phyloP scores from a whole-genome alignment of 2,797 vertebrate species.

The Peromyscus nudipes region DNA sequence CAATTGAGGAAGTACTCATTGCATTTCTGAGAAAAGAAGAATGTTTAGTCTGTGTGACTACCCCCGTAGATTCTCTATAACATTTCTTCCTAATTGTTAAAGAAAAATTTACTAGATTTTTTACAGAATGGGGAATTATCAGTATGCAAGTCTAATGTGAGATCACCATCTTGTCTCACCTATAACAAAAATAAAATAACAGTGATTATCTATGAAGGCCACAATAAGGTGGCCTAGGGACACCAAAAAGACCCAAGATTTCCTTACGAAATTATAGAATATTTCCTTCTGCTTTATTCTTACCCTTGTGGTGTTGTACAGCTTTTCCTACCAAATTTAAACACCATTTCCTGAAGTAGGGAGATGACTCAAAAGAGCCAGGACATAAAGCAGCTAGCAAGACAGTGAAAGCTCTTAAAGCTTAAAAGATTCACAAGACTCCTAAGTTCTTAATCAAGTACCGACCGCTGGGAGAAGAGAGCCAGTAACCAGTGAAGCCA shows the following conservation, averaged over 20 bases:
- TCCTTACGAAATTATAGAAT: background rate
- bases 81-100: background rate
- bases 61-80: background rate
- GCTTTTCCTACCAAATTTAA: background rate
- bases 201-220: background rate
- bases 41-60: background rate
- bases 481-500: background rate
- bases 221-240: accelerated
- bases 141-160: background rate
- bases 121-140: background rate
- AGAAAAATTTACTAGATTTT: background rate
- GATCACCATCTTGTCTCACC: background rate
- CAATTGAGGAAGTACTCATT: background rate
- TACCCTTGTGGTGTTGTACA: background rate
- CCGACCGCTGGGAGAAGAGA: background rate
- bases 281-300: background rate
- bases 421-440: background rate
- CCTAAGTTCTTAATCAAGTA: background rate
- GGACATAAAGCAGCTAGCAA: background rate
- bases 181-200: background rate
- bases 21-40: background rate
- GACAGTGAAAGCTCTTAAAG: background rate
- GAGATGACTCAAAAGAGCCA: background rate
- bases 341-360: background rate
- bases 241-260: background rate